phyloP scores from a whole-genome alignment of 2,113 vertebrate genomes.

The Collichthys lucidus region DNA sequence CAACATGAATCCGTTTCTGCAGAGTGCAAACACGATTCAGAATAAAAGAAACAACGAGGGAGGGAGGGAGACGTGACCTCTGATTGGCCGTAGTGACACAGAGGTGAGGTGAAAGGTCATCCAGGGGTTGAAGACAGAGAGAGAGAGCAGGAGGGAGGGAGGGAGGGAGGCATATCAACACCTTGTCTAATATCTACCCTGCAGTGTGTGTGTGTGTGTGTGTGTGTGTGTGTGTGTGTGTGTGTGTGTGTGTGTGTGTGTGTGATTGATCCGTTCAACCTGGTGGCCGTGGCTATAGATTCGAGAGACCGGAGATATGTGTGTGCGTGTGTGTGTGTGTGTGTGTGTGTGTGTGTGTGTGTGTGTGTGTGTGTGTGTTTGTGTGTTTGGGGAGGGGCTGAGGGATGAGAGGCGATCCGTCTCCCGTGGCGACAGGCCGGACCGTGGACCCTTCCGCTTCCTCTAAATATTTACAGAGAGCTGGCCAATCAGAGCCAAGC shows the following conservation, averaged over 20 bases:
- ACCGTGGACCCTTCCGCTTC: slow-evolving; percentile 78
- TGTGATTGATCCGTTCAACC: slow-evolving; percentile 77
- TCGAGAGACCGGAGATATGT: slow-evolving; percentile 51
- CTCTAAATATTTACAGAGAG: slow-evolving; percentile 83
- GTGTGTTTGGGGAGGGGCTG: slow-evolving; percentile 64
- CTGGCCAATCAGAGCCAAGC: slow-evolving; percentile 62
- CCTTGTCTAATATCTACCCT: slow-evolving; percentile 69
- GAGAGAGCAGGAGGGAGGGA: neutral
- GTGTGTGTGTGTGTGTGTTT: slow-evolving; percentile 29
- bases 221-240: slow-evolving; percentile 27
- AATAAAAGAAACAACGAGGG: neutral
- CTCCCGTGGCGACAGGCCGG: slow-evolving; percentile 77
- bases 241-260: slow-evolving; percentile 27
- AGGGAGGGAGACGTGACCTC: slow-evolving; percentile 52
- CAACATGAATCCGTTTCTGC: slow-evolving; percentile 4
- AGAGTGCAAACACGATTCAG: slow-evolving; percentile 12
- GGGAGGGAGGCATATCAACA: slow-evolving; percentile 70
- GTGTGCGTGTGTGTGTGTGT: slow-evolving; percentile 36
- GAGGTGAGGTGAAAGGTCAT: slow-evolving; percentile 72
- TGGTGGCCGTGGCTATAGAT: slow-evolving; percentile 50
- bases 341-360: slow-evolving; percentile 31
- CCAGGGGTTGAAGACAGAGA: slow-evolving; percentile 53
- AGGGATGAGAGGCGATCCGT: slow-evolving; percentile 76
- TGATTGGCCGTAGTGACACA: slow-evolving; percentile 68
- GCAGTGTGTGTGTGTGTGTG: neutral